Evolutionary conservation across 23 tunicate genomes (phyloP), one percentile per base, ranked within the genome.

Genomic region (Styela plicata): DNA sequence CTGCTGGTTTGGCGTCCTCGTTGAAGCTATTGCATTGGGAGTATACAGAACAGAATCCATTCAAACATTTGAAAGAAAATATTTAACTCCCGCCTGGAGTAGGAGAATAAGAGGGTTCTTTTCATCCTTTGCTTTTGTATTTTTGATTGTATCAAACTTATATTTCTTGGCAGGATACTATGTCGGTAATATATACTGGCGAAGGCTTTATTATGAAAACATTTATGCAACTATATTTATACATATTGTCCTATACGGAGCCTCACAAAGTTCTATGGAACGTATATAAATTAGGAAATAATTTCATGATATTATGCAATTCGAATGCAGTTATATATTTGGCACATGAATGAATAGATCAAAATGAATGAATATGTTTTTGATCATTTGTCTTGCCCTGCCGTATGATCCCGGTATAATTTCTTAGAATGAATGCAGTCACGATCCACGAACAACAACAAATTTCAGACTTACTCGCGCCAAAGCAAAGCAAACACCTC

Each of bases 1-100:
- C 10, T 87, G 86, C 80, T 85, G 89, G 89, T 92, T 92, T 69
- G 97, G 97, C 37, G 84, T 92, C 44, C 82, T 53, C 32, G 61
- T 92, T 24, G 97, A 92, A 76, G 83, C 69, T 53, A 69, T 90
- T 30, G 89, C 96, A 1, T 25, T 2, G 30, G 86, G 81, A 24
- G 32, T 90, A 29, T 90, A 90, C 67, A 81, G 73, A 37, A 75
- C 63, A 28, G 31, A 86, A 61, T 2, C 57, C 1, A 64, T 85
- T 18, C 74, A 90, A 68, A 66, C 37, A 31, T 76, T 85, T 52
- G 96, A 90, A 80, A 73, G 36, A 33, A 79, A 80, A 36, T 89
- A 89, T 65, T 44, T 84, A 0, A 85, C 82, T 13, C 89, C 89
- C 2, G 66, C 79, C 5, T 31, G 44, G 80, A 90, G 89, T 73